These are phyloP conservation scores for Apamea anceps DNA, from an alignment of 2,888 invertebrate genomes.

Conservation along the genomic window DNA sequence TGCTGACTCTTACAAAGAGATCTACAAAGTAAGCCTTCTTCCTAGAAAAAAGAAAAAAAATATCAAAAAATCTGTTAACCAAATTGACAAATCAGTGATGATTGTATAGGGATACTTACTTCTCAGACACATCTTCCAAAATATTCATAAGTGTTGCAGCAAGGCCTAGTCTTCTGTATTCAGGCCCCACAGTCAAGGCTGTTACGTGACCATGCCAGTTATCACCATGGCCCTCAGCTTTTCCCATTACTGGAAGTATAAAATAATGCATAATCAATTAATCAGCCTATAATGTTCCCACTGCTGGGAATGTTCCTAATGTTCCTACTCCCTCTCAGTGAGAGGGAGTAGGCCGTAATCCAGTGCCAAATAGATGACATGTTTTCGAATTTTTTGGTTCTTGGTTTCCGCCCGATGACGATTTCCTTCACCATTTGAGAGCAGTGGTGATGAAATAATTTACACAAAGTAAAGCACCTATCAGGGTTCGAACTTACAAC, in stretches of 20 bases:
- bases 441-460: not conserved
- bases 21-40: constrained; percentile 99
- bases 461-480: no score
- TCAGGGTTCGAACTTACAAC: no score
- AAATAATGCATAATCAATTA: not conserved
- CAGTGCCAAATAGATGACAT: not conserved
- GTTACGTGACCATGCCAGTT: constrained; percentile 99
- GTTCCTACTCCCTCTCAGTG: no score
- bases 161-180: constrained; percentile 97
- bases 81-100: not conserved
- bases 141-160: constrained; percentile 98
- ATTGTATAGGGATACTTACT: constrained; percentile 86
- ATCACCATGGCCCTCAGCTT: constrained; percentile 98
- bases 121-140: constrained; percentile 98
- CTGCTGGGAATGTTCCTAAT: no score
- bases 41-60: constrained; percentile 89
- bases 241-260: constrained; percentile 97
- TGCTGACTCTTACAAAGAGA: constrained; percentile 99
- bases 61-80: not conserved
- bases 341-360: not conserved
- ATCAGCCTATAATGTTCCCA: not conserved
- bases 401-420: not conserved
- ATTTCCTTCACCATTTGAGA: not conserved
- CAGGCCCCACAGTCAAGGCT: constrained; percentile 98
- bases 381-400: no score